phyloP scores from a whole-genome alignment of 2,888 invertebrate genomes.

The Athripsodes cinereus region DNA sequence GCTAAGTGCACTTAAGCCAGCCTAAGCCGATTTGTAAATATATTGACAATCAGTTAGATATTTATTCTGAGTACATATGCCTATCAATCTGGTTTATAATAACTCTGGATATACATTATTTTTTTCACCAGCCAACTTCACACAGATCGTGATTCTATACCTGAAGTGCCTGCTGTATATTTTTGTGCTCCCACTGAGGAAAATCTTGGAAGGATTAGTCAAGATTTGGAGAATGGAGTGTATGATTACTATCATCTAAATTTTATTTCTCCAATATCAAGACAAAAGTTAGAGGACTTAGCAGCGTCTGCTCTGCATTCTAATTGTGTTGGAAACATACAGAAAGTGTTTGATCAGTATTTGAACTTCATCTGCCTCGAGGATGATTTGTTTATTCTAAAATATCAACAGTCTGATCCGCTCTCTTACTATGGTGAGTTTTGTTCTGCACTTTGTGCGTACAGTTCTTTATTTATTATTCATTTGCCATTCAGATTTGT shows the following conservation, averaged over 20 bases:
- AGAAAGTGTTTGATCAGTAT: constrained; percentile 97
- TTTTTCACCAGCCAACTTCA: constrained; percentile 64
- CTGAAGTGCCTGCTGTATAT: constrained; percentile 98
- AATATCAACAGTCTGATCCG: constrained; percentile 86
- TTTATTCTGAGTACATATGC: neutral
- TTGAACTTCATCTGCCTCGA: constrained; percentile 97
- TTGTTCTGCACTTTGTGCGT: neutral
- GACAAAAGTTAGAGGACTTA: constrained; percentile 91
- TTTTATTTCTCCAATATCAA: constrained; percentile 90
- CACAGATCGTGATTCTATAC: constrained; percentile 86
- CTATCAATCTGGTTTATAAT: neutral
- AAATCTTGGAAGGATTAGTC: constrained; percentile 88
- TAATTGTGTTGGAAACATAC: constrained; percentile 85
- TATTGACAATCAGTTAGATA: too few relatives aligned
- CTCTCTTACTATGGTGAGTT: constrained; percentile 82
- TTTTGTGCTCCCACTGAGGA: constrained; percentile 96
- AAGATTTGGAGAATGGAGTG: constrained; percentile 79
- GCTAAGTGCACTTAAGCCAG: too few relatives aligned
- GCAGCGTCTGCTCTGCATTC: constrained; percentile 89
- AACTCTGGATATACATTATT: neutral
- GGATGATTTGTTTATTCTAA: constrained; percentile 92
- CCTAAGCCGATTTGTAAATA: too few relatives aligned
- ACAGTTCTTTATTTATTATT: too few relatives aligned
- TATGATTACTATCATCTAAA: constrained; percentile 96
- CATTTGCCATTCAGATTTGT: too few relatives aligned